Base-by-base conservation (phyloP, 2,113 vertebrate species). In the Craseonycteris thonglongyai region DNA sequence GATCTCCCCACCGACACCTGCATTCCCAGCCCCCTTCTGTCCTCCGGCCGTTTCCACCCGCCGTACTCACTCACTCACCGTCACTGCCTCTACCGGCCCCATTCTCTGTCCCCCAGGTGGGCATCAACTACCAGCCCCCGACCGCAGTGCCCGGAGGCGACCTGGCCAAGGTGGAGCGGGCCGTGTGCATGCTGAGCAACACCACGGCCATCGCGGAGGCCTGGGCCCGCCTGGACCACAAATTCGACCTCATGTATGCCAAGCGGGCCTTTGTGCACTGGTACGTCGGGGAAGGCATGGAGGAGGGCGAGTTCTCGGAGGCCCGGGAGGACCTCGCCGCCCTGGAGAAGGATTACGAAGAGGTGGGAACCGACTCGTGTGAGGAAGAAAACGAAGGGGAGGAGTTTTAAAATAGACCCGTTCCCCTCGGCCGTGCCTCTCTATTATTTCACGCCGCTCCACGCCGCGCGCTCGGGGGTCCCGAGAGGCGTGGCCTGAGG, bases 251-350 rank as follows among this genome's bases (percentile, higher is more conserved):
- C 79, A 99, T 99, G 98, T 99, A 98, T 0, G 98, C 98, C 96
- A 99, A 99, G 96, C 98, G 98, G 47, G 98, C 98, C 15, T 99
- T 99, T 49, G 98, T 99, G 87, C 98, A 99, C 85, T 99, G 98
- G 98, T 99, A 99, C 0, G 98, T 99, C 5, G 98, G 98, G 0
- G 98, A 99, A 47, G 98, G 98, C 47, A 99, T 99, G 98, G 98
- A 99, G 85, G 98, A 99, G 75, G 98, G 98, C 45, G 98, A 99
- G 88, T 99, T 99, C 3, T 96, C 98, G 0, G 98, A 99, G 96
- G 98, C 98, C 42, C 78, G 98, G 35, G 98, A 99, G 76, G 98
- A 99, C 95, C 97, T 99, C 91, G 98, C 98, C 90, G 98, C 98
- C 33, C 85, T 99, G 96, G 98, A 99, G 97, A 99, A 99, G 85